These are phyloP conservation scores for Pampus argenteus DNA, from an alignment of 2,797 vertebrate genomes.

Conservation along the genomic window DNA sequence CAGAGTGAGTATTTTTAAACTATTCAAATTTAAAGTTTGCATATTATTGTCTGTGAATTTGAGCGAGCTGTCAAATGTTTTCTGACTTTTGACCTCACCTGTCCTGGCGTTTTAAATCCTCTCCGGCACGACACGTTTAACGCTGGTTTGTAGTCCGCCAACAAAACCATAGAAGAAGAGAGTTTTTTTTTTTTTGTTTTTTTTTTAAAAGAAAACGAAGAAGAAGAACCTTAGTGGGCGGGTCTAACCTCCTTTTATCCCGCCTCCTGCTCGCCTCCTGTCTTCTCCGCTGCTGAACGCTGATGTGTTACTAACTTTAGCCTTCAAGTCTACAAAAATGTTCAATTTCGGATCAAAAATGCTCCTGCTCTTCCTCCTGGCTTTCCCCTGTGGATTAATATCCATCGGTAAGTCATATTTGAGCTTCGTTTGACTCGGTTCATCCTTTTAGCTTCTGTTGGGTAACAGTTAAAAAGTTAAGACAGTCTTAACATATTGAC, in stretches of 20 bases:
- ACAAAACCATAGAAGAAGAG: no score
- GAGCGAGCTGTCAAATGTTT: background rate
- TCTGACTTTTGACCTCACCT: no score
- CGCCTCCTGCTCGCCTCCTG: conserved; percentile 23
- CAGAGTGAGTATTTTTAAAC: no score
- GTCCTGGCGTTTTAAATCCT: no score
- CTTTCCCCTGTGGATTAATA: conserved; percentile 78
- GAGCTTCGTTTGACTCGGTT: background rate
- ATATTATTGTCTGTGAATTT: background rate
- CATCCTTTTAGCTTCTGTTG: background rate
- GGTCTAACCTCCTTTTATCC: conserved; percentile 10
- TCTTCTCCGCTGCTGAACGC: conserved; percentile 63
- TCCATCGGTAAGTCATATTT: conserved; percentile 72
- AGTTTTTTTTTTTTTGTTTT: no score
- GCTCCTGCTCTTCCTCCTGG: conserved; percentile 78
- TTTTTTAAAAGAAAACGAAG: no score
- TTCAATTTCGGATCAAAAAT: conserved; percentile 72
- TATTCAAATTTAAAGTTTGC: background rate
- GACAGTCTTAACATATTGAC: conserved; percentile 65
- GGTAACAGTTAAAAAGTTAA: background rate
- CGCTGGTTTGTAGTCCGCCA: no score
- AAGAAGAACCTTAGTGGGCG: conserved; percentile 22
- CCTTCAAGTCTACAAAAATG: conserved; percentile 69
- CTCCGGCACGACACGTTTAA: no score
- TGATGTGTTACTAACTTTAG: conserved; percentile 74